Evolutionary conservation across 2,888 invertebrate genomes (phyloP), one percentile per base, ranked within the genome.

Genomic region (Pterostichus madidus): DNA sequence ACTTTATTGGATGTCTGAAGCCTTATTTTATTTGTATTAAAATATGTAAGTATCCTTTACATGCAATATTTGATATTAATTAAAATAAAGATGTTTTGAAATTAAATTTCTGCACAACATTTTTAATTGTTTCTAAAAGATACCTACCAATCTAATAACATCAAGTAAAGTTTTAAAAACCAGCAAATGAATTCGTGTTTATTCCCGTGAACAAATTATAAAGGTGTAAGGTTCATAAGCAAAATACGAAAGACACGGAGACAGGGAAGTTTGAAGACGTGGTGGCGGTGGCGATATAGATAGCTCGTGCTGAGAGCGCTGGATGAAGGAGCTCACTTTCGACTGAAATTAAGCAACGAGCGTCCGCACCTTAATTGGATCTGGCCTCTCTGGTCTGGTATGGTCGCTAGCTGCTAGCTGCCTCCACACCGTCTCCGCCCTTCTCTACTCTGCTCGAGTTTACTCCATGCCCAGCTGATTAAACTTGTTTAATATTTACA

Each of bases 401-500:
- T 49, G 49, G 8, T 49, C 15, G 39, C 31, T 24, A 24, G 44
- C 44, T 49, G 49, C 49, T 49, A 15, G 39, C 31, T 31, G 61
- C 61, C 17, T 61, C 61, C 49, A 11, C 49, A 5, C 49, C 5
- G 13, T 17, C 17, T 7, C 15, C 56, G 1, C 6, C 24, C 17
- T 56, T 17, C 56, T 1, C 56, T 2, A 6, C 56, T 17, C 56
- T 17, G 52, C 59, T 46, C 35, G 75, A 75, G 46, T 81, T 35
- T 75, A 81, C 75, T 75, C 61, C 75, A 61, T 80, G 81, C 73
- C 59, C 75, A 81, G 75, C 75, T 81, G 81, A 81, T 81, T 81
- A 81, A 81, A 81, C 81, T 81, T 81, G 81, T 81, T 81, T 81
- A 81, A 81, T 81, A 81, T 81, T 81, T 81, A 81, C 75, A 81